Conservation (phyloP, 2,113 vertebrate genomes). For the Rhynchomys soricoides region DNA sequence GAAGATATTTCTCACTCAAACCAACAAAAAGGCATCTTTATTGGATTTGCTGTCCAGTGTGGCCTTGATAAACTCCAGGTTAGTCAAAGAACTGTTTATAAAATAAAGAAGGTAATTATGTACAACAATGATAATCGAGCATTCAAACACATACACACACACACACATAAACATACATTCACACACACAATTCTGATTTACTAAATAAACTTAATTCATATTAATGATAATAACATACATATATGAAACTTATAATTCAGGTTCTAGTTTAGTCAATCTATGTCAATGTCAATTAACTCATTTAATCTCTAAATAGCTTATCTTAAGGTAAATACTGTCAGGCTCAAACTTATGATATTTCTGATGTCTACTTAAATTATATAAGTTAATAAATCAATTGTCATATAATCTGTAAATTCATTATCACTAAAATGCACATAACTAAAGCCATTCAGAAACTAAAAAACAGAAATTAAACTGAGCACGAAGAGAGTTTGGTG, state of each 20-base stretch:
- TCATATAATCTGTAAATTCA: background rate
- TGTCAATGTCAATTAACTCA: background rate
- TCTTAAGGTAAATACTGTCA: background rate
- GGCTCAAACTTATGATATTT: background rate
- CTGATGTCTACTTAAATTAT: background rate
- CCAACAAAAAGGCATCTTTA: background rate
- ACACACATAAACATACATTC: background rate
- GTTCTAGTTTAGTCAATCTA: background rate
- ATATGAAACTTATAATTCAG: background rate
- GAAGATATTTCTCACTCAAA: background rate
- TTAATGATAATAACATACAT: background rate
- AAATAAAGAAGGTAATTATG: background rate
- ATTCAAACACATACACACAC: background rate
- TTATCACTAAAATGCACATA: background rate
- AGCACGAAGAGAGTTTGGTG: background rate
- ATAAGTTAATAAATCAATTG: background rate
- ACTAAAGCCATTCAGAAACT: background rate
- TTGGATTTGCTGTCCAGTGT: background rate
- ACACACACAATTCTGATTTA: background rate
- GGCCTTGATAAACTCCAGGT: background rate
- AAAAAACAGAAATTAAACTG: background rate
- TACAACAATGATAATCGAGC: background rate
- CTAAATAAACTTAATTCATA: background rate
- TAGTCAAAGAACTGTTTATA: background rate
- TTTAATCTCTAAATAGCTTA: background rate